Conservation (phyloP, 1,140 invertebrate species). For the Danaus plexippus region DNA sequence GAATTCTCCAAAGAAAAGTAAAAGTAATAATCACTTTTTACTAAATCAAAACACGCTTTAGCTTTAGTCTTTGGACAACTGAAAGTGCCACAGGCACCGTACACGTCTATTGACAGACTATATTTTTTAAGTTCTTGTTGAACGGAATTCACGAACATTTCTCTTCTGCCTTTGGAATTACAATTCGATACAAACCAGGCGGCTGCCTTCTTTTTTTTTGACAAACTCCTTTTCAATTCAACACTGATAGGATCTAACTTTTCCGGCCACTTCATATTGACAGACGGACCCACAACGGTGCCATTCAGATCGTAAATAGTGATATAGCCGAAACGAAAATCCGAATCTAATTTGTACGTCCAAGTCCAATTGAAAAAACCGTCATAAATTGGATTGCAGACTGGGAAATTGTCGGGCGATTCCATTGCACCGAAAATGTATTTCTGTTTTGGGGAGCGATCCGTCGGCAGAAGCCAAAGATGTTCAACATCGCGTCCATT, state of each 20-base stretch:
- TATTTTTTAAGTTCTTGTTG: conserved; percentile 8
- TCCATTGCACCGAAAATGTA: conserved; percentile 58
- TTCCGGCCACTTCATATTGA: conserved; percentile 28
- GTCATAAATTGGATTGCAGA: conserved; percentile 34
- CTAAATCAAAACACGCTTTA: conserved; percentile 9
- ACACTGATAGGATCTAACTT: conserved; percentile 30
- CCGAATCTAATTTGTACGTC: conserved; percentile 77
- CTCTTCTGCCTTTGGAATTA: conserved; percentile 10
- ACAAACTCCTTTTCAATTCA: conserved; percentile 22
- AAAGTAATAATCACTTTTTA: conserved; percentile 22
- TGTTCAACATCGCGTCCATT: conserved; percentile 34
- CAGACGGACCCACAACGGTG: conserved; percentile 36
- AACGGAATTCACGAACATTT: conserved; percentile 9
- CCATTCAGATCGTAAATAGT: conserved; percentile 40
- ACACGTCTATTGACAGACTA: conserved; percentile 14
- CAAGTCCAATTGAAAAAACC: conserved; percentile 76
- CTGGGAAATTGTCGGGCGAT: conserved; percentile 42
- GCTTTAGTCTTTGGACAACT: conserved; percentile 4
- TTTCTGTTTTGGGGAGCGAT: conserved; percentile 38
- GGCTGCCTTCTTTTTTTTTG: conserved; percentile 19
- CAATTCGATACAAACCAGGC: conserved; percentile 27
- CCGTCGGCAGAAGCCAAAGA: conserved; percentile 26
- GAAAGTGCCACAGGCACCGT: conserved; percentile 10
- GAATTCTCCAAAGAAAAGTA: conserved; percentile 22
- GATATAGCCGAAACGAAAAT: conserved; percentile 73